Conservation (phyloP, 2,113 vertebrate genomes). For the Microtus pennsylvanicus region DNA sequence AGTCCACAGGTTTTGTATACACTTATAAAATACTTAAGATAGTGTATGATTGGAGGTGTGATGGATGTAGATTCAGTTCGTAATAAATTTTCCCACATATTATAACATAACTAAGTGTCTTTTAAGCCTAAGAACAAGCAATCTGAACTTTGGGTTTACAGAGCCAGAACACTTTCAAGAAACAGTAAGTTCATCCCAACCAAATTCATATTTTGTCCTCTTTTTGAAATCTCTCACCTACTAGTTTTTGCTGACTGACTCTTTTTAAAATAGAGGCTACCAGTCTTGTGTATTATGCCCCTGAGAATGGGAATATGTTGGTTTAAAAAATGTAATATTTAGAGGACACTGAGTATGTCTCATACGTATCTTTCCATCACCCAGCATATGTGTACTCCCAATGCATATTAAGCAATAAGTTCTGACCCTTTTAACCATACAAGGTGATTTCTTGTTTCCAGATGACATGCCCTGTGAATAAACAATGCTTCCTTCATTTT, state of each 20-base stretch:
- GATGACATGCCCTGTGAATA: constrained; percentile 66
- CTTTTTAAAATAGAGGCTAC: constrained; percentile 49
- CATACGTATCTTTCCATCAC: constrained; percentile 60
- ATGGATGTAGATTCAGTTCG: not conserved
- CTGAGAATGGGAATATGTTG: not conserved
- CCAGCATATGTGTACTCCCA: not conserved
- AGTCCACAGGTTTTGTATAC: not conserved
- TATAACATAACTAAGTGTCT: not conserved
- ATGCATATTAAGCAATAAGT: constrained; percentile 75
- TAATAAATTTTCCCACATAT: not conserved
- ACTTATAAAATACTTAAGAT: not conserved
- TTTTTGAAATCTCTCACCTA: constrained; percentile 35
- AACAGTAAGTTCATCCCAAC: constrained; percentile 4
- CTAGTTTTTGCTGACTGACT: constrained; percentile 6
- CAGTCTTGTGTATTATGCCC: constrained; percentile 30
- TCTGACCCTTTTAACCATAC: constrained; percentile 68
- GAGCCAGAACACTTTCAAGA: not conserved
- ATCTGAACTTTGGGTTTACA: not conserved
- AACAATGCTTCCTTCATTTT: constrained; percentile 75
- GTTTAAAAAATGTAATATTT: constrained; percentile 58
- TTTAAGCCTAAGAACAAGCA: not conserved
- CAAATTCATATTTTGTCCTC: not conserved
- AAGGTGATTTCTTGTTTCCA: constrained; percentile 68
- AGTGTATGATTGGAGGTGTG: not conserved
- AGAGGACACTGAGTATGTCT: constrained; percentile 55